Evolutionary conservation across 53 echinoderm and acorn worm genomes (phyloP).

Genomic region (Hippasteria phrygiana): DNA sequence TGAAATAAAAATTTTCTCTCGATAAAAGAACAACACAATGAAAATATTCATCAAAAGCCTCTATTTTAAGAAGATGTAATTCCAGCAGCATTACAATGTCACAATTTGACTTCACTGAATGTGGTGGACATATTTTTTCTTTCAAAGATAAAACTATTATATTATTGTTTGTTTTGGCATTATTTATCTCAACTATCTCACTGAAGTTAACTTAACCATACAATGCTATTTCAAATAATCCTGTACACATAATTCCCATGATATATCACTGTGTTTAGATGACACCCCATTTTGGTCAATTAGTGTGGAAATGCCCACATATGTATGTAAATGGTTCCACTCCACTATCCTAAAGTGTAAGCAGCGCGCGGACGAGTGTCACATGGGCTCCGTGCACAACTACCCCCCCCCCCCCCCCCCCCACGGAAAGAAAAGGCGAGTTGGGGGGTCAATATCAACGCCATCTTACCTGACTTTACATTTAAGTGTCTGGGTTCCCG

Average conservation of each 20-base stretch:
- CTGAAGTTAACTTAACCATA: not conserved
- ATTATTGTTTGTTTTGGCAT: too few species aligned
- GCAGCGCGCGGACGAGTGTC: too few species aligned
- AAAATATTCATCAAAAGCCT: not conserved
- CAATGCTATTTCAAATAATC: not conserved
- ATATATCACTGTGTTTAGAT: not conserved
- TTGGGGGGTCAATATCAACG: too few species aligned
- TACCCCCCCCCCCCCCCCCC: too few species aligned
- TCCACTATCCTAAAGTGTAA: too few species aligned
- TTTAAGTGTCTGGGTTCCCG: too few species aligned
- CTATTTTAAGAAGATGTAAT: not conserved
- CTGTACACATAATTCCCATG: not conserved
- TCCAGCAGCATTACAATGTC: not conserved
- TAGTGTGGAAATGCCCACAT: conserved; percentile 15
- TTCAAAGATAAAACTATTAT: too few species aligned
- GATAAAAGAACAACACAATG: not conserved
- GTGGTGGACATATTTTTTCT: not conserved
- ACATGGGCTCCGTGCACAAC: too few species aligned
- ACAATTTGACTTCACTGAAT: not conserved
- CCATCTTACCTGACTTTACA: too few species aligned
- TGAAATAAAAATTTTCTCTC: not conserved
- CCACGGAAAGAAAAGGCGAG: too few species aligned
- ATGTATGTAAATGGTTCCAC: too few species aligned
- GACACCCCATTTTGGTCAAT: not conserved
- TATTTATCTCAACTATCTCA: not conserved